These are phyloP conservation scores for Zosterops hypoxanthus DNA, from an alignment of 2,113 vertebrate genomes.

Conservation along the genomic window DNA sequence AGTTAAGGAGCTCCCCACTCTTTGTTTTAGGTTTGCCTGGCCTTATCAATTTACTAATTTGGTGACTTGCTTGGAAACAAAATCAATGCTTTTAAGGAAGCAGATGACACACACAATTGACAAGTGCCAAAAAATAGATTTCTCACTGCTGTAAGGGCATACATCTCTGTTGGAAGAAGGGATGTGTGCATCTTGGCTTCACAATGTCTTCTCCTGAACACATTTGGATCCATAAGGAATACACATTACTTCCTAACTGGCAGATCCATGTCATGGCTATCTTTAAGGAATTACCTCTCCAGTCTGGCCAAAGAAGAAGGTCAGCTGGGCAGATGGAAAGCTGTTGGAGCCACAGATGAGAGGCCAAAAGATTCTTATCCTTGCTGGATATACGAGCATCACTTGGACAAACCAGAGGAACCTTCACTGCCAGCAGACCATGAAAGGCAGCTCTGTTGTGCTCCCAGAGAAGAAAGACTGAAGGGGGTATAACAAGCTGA, in stretches of 20 bases:
- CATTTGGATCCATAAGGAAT: not conserved
- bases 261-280: not conserved
- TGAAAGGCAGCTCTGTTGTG: not conserved
- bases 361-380: not conserved
- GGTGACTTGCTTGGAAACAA: not conserved
- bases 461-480: not conserved
- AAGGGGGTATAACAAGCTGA: not conserved
- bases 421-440: rapidly evolving
- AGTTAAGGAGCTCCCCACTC: not conserved
- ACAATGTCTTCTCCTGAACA: not conserved
- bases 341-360: not conserved
- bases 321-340: not conserved
- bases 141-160: not conserved
- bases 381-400: rapidly evolving
- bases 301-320: not conserved
- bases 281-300: not conserved
- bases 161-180: not conserved
- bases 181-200: not conserved
- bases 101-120: not conserved
- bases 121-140: not conserved
- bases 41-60: not conserved
- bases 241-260: not conserved
- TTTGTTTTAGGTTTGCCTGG: not conserved
- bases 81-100: not conserved
- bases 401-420: not conserved